A percentile compares a stretch with the other conserved stretches of the same genome.
phyloP scores from a whole-genome alignment of 2,888 invertebrate genomes.

The Brachyopa scutellaris region DNA sequence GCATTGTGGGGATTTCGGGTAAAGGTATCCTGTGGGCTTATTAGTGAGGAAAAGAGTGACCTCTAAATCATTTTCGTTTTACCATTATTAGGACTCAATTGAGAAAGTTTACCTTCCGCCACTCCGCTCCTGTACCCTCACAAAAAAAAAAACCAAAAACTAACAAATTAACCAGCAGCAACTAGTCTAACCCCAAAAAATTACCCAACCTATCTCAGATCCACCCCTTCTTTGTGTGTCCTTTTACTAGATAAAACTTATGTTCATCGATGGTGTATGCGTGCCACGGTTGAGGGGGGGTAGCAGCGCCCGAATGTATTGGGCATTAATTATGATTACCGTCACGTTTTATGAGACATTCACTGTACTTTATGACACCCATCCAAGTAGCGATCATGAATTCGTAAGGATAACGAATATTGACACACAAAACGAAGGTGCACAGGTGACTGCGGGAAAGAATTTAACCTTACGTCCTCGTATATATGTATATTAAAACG shows the following conservation, averaged over 20 bases:
- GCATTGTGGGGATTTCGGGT: too few relatives aligned
- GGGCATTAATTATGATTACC: slow-evolving; percentile 82
- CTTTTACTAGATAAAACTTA: slow-evolving; percentile 28
- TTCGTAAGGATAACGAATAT: slow-evolving; percentile 80
- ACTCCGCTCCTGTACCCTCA: too few relatives aligned
- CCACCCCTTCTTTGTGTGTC: not conserved
- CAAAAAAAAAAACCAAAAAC: not conserved
- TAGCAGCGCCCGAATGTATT: slow-evolving; percentile 44
- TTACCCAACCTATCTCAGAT: not conserved
- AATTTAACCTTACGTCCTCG: slow-evolving; percentile 39
- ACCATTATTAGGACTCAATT: too few relatives aligned
- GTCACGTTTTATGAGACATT: slow-evolving; percentile 82
- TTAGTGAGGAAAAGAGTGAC: too few relatives aligned
- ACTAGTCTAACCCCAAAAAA: slow-evolving; percentile 49
- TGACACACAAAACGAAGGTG: slow-evolving; percentile 78
- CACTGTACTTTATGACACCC: slow-evolving; percentile 80
- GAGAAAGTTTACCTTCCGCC: too few relatives aligned
- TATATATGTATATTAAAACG: slow-evolving; percentile 7
- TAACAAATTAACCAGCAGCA: slow-evolving; percentile 57
- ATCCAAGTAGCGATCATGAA: slow-evolving; percentile 74
- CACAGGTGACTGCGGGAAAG: slow-evolving; percentile 48
- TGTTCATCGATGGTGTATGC: slow-evolving; percentile 62
- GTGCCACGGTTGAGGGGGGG: not conserved
- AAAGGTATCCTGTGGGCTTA: too few relatives aligned
- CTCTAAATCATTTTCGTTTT: too few relatives aligned